Percentiles rank a stretch among this genome's conserved stretches.
Evolutionary conservation across 2,113 vertebrate genomes (phyloP).

Genomic region (Notiomystis cincta): DNA sequence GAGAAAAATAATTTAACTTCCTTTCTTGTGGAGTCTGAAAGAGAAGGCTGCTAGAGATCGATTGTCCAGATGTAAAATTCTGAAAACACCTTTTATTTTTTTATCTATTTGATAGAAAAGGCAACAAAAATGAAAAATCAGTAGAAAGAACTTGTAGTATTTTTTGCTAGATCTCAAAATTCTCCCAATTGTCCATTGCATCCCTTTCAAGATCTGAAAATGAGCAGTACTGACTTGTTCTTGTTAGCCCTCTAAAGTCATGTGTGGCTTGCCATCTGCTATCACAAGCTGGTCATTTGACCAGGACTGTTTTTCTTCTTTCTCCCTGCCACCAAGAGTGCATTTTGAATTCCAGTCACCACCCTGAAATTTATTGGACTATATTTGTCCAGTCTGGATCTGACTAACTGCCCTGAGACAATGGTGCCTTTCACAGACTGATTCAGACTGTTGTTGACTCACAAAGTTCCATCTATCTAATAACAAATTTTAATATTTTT

Average conservation of each 20-base stretch:
- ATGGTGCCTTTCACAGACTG: rapidly evolving
- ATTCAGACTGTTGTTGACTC: not conserved
- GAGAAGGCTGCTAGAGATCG: not conserved
- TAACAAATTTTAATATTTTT: not conserved
- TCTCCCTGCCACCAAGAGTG: not conserved
- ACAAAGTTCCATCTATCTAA: not conserved
- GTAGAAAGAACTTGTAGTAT: not conserved
- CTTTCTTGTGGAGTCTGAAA: not conserved
- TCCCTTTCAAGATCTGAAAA: not conserved
- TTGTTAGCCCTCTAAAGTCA: not conserved
- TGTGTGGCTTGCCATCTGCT: not conserved
- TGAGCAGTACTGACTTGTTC: not conserved
- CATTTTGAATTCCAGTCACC: not conserved
- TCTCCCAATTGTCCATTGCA: not conserved
- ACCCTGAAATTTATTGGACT: not conserved
- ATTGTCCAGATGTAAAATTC: not conserved
- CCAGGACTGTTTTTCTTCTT: not conserved
- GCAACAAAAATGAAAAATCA: not conserved
- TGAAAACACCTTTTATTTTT: not conserved
- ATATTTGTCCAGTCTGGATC: not conserved
- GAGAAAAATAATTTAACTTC: not conserved
- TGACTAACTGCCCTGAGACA: not conserved
- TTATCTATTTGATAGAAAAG: not conserved
- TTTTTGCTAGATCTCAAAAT: not conserved
- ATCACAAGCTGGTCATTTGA: not conserved